phyloP scores from a whole-genome alignment of 2,113 vertebrate species.

The Calonectris borealis region DNA sequence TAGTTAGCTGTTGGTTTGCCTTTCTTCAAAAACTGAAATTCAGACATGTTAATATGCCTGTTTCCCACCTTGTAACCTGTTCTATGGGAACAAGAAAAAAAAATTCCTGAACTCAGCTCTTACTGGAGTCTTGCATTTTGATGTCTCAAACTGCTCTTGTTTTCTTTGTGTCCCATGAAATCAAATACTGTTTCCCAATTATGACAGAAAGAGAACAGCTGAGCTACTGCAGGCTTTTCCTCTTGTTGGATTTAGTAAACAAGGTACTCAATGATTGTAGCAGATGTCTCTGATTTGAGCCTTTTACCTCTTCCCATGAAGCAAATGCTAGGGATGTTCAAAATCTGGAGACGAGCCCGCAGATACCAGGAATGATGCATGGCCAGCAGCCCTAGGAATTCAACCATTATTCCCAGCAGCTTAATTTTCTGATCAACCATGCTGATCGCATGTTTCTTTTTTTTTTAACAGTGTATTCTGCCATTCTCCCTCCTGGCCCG shows the following conservation, averaged over 20 bases:
- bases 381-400: slow-evolving; percentile 5
- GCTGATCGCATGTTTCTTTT: neutral
- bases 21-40: neutral
- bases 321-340: neutral
- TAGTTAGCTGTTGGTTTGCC: neutral
- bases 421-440: neutral
- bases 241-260: slow-evolving; percentile 34
- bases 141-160: neutral
- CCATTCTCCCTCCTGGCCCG: neutral
- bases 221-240: slow-evolving; percentile 14
- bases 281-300: slow-evolving; percentile 58
- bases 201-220: slow-evolving; percentile 17
- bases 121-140: neutral
- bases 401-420: neutral
- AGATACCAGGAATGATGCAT: neutral
- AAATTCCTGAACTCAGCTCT: neutral
- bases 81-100: neutral
- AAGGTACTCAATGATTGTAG: neutral
- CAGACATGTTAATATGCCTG: neutral
- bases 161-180: neutral
- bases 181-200: slow-evolving; percentile 17
- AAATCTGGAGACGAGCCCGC: neutral
- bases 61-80: neutral
- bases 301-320: slow-evolving; percentile 16
- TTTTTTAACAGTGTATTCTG: neutral